A percentile compares a stretch with the other conserved stretches of the same genome.
Conservation (phyloP, 2,888 invertebrate genomes). For the Coremacera marginata region DNA sequence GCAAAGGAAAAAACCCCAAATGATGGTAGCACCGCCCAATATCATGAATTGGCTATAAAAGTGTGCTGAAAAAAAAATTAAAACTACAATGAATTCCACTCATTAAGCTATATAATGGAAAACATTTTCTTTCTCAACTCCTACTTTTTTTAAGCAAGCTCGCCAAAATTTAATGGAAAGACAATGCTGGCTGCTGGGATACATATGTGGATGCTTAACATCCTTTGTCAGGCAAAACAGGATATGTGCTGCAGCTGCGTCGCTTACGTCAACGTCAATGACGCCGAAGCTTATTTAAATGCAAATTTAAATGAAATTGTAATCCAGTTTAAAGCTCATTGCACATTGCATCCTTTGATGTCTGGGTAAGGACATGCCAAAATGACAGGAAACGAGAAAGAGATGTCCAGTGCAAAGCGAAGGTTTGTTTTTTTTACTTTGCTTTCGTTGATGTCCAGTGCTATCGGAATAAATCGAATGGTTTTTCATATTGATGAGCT, state of each 20-base stretch:
- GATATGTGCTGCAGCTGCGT: background rate
- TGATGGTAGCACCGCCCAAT: no score
- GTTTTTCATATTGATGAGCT: background rate
- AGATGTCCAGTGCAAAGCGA: background rate
- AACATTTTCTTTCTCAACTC: background rate
- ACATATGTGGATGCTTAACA: conserved; percentile 9
- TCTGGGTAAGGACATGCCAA: conserved; percentile 20
- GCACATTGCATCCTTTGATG: conserved; percentile 37
- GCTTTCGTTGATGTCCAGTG: background rate
- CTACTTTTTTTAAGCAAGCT: background rate
- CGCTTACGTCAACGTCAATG: background rate
- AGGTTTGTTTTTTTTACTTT: background rate
- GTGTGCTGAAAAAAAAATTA: background rate
- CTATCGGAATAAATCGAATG: background rate
- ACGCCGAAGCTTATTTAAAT: conserved; percentile 60
- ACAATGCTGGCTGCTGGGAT: background rate
- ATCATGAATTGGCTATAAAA: background rate
- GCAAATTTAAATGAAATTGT: conserved; percentile 68
- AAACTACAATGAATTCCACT: conserved; percentile 9
- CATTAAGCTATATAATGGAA: conserved; percentile 3
- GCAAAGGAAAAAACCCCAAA: background rate
- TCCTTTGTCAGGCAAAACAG: background rate
- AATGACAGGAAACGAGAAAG: background rate
- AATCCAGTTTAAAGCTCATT: conserved; percentile 61
- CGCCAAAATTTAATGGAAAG: conserved; percentile 15